phyloP scores from a whole-genome alignment of 2,113 vertebrate species.

The Tachysurus fulvidraco region DNA sequence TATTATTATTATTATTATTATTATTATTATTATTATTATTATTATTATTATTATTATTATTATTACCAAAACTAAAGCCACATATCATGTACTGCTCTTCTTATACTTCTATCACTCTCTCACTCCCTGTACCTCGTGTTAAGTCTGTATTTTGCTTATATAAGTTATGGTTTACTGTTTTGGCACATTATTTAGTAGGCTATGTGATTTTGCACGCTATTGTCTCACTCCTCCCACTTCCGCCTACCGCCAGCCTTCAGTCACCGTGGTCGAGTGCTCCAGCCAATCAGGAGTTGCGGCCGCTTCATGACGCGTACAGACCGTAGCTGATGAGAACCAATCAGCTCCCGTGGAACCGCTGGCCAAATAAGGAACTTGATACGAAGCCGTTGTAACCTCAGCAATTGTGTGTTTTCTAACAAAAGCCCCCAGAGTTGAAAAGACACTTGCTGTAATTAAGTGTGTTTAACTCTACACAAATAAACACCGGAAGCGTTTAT shows the following conservation, averaged over 20 bases:
- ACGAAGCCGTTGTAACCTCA: constrained; percentile 53
- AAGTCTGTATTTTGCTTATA: not conserved
- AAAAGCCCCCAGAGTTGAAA: constrained; percentile 26
- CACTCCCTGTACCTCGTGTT: constrained; percentile 31
- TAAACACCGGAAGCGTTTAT: constrained; percentile 6
- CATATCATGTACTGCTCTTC: constrained; percentile 5
- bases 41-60: not conserved
- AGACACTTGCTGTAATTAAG: constrained; percentile 11
- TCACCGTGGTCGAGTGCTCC: constrained; percentile 28
- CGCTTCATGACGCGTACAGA: constrained; percentile 40
- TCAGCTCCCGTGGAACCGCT: constrained; percentile 24
- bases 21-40: not conserved
- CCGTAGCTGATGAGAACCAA: constrained; percentile 45
- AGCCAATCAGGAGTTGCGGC: constrained; percentile 66
- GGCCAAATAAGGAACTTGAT: constrained; percentile 63
- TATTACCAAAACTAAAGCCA: not conserved
- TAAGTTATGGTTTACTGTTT: not conserved
- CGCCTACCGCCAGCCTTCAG: constrained; percentile 47
- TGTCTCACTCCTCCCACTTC: constrained; percentile 36
- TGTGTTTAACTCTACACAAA: not conserved
- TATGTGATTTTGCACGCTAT: not conserved
- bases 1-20: not conserved
- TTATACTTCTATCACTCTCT: constrained; percentile 46
- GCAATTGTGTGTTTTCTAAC: constrained; percentile 50
- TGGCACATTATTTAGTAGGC: not conserved